These are phyloP conservation scores for Lysandra bellargus DNA, from an alignment of 2,888 invertebrate genomes.

Conservation along the genomic window DNA sequence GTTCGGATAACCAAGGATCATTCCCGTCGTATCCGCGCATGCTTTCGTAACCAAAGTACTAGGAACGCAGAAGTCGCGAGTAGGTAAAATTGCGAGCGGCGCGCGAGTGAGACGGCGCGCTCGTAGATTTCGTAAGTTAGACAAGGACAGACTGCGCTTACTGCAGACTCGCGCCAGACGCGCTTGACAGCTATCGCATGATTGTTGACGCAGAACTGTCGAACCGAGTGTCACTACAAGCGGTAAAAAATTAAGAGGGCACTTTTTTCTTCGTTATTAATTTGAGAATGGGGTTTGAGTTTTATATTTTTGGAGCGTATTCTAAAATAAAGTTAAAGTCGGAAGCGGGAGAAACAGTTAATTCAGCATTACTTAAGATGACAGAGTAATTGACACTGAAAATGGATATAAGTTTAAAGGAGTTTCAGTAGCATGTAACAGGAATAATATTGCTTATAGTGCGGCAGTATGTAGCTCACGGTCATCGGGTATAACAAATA, in stretches of 20 bases:
- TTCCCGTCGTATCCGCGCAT: constrained; percentile 62
- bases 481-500: constrained; percentile 7
- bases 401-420: neutral
- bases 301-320: neutral
- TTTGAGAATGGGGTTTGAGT: neutral
- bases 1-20: constrained; percentile 34
- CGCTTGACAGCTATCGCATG: neutral
- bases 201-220: constrained; percentile 5
- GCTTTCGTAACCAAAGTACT: constrained; percentile 76
- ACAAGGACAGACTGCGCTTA: neutral
- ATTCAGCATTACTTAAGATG: neutral
- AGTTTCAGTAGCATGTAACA: neutral
- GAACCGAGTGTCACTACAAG: neutral
- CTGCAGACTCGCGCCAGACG: constrained; percentile 8
- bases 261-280: constrained; percentile 3
- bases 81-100: constrained; percentile 59
- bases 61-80: constrained; percentile 64
- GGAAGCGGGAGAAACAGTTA: neutral
- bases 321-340: neutral
- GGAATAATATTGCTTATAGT: neutral
- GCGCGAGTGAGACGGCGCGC: constrained; percentile 44
- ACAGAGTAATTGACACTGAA: neutral
- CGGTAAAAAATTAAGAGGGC: neutral
- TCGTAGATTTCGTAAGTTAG: constrained; percentile 40
- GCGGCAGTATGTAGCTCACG: constrained; percentile 1